Base-by-base conservation (phyloP, 2,113 vertebrate genomes). In the Romanogobio albipinnatus region DNA sequence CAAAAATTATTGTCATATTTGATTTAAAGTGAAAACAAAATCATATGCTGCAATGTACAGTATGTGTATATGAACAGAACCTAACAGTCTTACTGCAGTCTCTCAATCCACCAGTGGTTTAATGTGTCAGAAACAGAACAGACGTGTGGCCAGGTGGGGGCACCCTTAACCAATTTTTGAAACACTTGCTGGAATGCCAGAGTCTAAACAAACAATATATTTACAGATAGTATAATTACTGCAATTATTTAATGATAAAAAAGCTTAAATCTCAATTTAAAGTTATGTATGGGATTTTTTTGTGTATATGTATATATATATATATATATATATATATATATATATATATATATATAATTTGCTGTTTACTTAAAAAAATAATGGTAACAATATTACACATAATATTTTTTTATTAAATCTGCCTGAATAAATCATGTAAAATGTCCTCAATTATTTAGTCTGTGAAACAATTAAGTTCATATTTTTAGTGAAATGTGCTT, bases 81-180 rank as follows among this genome's bases (percentile, higher is more conserved):
- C 36, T 36, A 45, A n/a, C 22, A 8, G 10, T 17, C 7, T 49
- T 49, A 71, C 29, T 53, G 15, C 36, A 1, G 58, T 26, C 24
- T 68, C 45, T 76, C 70, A 84, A 53, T 15, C 29, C 43, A 14
- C 53, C 75, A 19, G 71, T 51, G 64, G 15, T 43, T 71, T 5
- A 71, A 71, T 71, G 2, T 56, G 51, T 85, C 68, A 62, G 80
- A 47, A 24, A 66, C 83, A 14, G 64, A 56, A 88, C 61, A 62
- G 84, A 86, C 86, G 61, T 81, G 76, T 89, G 89, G 86, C 95
- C 95, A 95, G 94, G 84, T 92, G 95, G 95, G 94, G 95, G 94
- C 95, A 93, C 88, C 91, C 93, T 95, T 94, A 92, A 86, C 93
- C 90, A 94, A 94, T 89, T 90, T 94, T 94, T 95, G 90, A 91